A percentile compares a stretch with the other conserved stretches of the same genome.
These are phyloP conservation scores for Ceraclea dissimilis DNA, from an alignment of 2,888 invertebrate genomes.

Conservation along the genomic window DNA sequence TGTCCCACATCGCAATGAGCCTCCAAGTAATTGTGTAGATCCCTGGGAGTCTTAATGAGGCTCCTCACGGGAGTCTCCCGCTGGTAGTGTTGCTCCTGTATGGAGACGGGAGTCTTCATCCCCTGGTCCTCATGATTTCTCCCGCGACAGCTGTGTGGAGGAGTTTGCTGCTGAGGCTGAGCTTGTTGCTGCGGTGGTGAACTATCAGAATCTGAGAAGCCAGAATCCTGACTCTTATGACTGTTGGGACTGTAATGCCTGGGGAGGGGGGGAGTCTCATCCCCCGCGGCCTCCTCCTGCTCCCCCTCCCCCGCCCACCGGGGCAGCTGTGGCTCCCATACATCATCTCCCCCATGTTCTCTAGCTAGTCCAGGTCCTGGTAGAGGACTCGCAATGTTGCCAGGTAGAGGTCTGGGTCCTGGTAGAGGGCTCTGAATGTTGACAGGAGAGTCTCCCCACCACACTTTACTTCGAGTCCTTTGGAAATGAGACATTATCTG, in stretches of 20 bases:
- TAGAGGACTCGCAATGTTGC: slow-evolving; percentile 39
- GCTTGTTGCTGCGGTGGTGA: slow-evolving; percentile 51
- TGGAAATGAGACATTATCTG: slow-evolving; percentile 55
- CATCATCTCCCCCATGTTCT: slow-evolving; percentile 27
- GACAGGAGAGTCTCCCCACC: slow-evolving; percentile 54
- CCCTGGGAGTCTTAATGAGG: slow-evolving; percentile 47
- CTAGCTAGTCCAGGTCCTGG: slow-evolving; percentile 28
- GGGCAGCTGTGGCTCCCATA: slow-evolving; percentile 47
- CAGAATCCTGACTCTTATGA: slow-evolving; percentile 72
- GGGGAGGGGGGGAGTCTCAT: slow-evolving; percentile 35
- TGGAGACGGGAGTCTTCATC: slow-evolving; percentile 14
- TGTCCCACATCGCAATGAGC: slow-evolving; percentile 35
- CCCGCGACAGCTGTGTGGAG: slow-evolving; percentile 5
- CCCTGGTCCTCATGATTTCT: slow-evolving; percentile 7
- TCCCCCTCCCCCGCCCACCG: slow-evolving; percentile 37
- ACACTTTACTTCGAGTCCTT: slow-evolving; percentile 59
- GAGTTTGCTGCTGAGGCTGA: slow-evolving; percentile 37
- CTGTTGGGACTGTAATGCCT: slow-evolving; percentile 52
- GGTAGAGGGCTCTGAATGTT: slow-evolving; percentile 40
- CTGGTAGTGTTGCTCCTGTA: slow-evolving; percentile 11
- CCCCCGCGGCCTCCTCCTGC: slow-evolving; percentile 10
- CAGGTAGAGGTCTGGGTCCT: slow-evolving; percentile 32
- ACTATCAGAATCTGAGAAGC: slow-evolving; percentile 71
- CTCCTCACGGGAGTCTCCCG: slow-evolving; percentile 34
- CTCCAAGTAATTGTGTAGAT: slow-evolving; percentile 46